Evolutionary conservation across 2,113 vertebrate genomes (phyloP).

Genomic region (Numida meleagris): DNA sequence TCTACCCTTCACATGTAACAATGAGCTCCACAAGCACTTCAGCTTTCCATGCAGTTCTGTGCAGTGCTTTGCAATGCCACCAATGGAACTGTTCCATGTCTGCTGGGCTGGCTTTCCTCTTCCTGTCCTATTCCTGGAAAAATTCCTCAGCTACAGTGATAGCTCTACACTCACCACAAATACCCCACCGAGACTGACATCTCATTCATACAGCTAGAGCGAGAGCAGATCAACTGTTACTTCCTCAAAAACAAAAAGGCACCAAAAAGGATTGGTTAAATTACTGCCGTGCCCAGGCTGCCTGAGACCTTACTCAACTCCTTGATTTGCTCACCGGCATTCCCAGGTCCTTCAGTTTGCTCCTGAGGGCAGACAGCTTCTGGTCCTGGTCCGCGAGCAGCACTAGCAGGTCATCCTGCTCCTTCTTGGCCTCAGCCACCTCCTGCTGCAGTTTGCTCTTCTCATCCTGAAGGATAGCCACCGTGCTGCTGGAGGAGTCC

Average conservation of each 20-base stretch:
- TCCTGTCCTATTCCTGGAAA: not conserved
- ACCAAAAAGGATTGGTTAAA: not conserved
- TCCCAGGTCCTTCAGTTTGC: constrained; percentile 88
- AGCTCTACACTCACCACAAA: too few species aligned
- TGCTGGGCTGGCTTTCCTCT: not conserved
- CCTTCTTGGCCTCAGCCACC: constrained; percentile 91
- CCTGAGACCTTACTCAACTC: not conserved
- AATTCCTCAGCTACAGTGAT: too few species aligned
- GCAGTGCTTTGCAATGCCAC: not conserved
- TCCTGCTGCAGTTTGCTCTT: constrained; percentile 87
- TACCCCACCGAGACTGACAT: accelerated
- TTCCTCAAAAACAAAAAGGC: not conserved
- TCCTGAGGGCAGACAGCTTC: constrained; percentile 88
- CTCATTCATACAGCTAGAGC: not conserved
- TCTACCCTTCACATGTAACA: not conserved
- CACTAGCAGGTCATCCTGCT: constrained; percentile 96
- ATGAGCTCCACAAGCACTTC: accelerated
- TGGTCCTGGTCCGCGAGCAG: constrained; percentile 97
- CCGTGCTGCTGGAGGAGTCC: constrained; percentile 88
- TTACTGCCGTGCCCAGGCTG: too few species aligned
- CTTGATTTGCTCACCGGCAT: constrained; percentile 79
- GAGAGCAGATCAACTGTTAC: not conserved
- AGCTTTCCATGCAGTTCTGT: accelerated
- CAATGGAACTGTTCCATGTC: accelerated
- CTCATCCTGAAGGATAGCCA: constrained; percentile 90